phyloP scores from a whole-genome alignment of 1,140 invertebrate species.

The Latrodectus geometricus region DNA sequence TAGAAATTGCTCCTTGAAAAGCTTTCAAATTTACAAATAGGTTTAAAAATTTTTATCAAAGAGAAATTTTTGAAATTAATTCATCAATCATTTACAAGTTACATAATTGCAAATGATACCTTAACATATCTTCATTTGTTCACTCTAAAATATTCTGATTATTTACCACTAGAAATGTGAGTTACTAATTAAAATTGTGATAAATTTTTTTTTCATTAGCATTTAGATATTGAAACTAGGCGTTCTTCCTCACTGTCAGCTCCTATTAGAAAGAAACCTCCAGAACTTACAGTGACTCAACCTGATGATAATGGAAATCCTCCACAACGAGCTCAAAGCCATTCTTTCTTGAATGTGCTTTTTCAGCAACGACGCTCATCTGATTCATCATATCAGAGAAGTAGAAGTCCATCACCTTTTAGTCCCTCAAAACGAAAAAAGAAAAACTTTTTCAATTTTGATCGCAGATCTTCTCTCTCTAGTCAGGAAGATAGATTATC shows the following conservation, averaged over 20 bases:
- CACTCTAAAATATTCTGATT: no score
- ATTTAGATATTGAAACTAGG: constrained; percentile 45
- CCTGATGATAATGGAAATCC: constrained; percentile 23
- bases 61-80: no score
- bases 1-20: no score
- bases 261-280: constrained; percentile 39
- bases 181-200: neutral
- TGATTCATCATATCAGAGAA: constrained; percentile 31
- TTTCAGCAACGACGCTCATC: constrained; percentile 43
- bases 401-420: constrained; percentile 43
- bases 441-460: constrained; percentile 25
- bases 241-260: constrained; percentile 43
- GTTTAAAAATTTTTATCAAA: no score
- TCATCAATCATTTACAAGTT: no score
- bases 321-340: constrained; percentile 37
- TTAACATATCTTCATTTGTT: no score
- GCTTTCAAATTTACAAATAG: no score
- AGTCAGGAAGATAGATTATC: constrained; percentile 39
- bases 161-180: no score
- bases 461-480: constrained; percentile 31
- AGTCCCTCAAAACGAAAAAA: constrained; percentile 1
- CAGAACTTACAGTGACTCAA: constrained; percentile 46
- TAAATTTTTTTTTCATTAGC: constrained; percentile 35
- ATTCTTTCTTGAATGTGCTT: constrained; percentile 36
- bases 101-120: no score